Conservation (phyloP, 2,113 vertebrate species). For the Morone chrysops region DNA sequence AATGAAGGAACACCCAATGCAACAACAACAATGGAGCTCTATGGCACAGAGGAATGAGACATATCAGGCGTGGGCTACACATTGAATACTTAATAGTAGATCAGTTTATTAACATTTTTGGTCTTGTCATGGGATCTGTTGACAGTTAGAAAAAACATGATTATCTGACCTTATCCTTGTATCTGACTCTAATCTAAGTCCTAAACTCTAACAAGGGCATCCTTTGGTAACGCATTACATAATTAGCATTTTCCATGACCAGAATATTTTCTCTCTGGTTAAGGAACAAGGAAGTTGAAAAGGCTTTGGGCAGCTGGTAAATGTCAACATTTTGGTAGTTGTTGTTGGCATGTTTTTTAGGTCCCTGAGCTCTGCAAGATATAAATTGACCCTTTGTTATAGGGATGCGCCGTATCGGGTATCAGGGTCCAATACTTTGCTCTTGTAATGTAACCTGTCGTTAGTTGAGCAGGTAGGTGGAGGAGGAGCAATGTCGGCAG, state of each 20-base stretch:
- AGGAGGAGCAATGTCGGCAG: too few species aligned
- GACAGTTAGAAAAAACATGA: neutral
- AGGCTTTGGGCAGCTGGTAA: neutral
- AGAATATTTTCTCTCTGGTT: neutral
- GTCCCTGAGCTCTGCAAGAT: neutral
- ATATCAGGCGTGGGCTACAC: neutral
- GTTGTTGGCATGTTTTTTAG: neutral
- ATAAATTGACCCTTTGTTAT: neutral
- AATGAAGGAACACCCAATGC: neutral
- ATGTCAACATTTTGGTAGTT: neutral
- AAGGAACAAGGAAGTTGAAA: constrained; percentile 33
- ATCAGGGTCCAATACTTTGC: too few species aligned
- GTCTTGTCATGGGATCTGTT: neutral
- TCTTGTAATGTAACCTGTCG: too few species aligned
- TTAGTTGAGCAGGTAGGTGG: too few species aligned
- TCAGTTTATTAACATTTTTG: neutral
- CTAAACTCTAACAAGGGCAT: too few species aligned
- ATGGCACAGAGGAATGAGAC: neutral
- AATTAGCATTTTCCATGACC: constrained; percentile 30
- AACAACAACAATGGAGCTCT: neutral
- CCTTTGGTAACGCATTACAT: neutral
- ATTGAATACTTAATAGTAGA: neutral
- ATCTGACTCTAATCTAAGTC: too few species aligned
- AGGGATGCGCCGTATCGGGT: too few species aligned
- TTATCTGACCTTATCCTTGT: too few species aligned